Evolutionary conservation across 2,797 vertebrate genomes (phyloP).

Genomic region (Crax fasciolata): DNA sequence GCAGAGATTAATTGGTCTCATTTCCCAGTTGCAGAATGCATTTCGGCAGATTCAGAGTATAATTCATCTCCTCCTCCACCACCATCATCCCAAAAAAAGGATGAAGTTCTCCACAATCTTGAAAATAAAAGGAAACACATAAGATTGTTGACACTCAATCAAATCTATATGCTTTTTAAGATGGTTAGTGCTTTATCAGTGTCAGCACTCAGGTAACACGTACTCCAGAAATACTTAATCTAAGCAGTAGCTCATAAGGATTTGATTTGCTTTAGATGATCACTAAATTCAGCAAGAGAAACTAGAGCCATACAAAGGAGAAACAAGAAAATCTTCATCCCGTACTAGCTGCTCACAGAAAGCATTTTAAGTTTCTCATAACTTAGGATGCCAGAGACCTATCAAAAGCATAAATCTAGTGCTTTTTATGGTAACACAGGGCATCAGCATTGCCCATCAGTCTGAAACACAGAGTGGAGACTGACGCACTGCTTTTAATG

Average conservation of each 20-base stretch:
- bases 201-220: background rate
- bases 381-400: background rate
- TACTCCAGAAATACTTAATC: background rate
- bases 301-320: background rate
- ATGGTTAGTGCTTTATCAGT: constrained; percentile 6
- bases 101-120: background rate
- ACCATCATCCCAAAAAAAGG: fast-evolving
- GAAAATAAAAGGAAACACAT: constrained; percentile 22
- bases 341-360: background rate
- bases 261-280: background rate
- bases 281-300: constrained; percentile 4
- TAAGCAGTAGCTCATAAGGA: background rate
- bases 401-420: background rate
- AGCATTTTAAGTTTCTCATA: background rate
- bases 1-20: constrained; percentile 65
- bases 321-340: background rate
- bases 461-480: background rate
- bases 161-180: background rate
- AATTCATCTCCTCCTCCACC: constrained; percentile 9
- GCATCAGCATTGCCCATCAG: background rate
- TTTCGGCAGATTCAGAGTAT: background rate
- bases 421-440: fast-evolving
- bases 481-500: fast-evolving
- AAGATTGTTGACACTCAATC: constrained; percentile 1
- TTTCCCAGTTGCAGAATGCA: constrained; percentile 11